Evolutionary conservation across 1,140 invertebrate genomes (phyloP).

Genomic region (Drosophila azteca): DNA sequence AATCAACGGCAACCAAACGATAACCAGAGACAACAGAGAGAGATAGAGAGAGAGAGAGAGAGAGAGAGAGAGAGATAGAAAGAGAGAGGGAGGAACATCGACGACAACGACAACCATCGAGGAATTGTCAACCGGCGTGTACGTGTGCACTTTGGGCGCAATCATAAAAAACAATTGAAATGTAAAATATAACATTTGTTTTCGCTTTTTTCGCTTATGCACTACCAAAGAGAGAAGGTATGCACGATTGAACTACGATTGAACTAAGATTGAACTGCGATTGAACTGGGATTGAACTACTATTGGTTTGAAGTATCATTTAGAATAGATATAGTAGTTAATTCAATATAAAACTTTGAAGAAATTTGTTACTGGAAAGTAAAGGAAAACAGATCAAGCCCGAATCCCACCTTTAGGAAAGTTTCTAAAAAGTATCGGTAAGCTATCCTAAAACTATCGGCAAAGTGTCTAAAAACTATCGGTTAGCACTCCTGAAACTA

Average conservation of each 20-base stretch:
- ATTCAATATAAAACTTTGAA: not conserved
- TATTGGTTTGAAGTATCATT: not conserved
- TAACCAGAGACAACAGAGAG: not conserved
- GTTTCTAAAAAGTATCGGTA: too few relatives aligned
- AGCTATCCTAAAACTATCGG: too few relatives aligned
- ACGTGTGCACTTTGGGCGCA: slow-evolving; percentile 78
- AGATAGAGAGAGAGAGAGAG: too few relatives aligned
- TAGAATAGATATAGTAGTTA: not conserved
- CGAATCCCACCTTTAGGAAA: too few relatives aligned
- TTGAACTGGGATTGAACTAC: too few relatives aligned
- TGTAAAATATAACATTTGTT: slow-evolving; percentile 81
- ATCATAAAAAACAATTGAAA: slow-evolving; percentile 83
- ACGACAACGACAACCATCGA: slow-evolving; percentile 34
- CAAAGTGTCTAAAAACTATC: too few relatives aligned
- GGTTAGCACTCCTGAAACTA: too few relatives aligned
- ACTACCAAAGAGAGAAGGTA: not conserved
- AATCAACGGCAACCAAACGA: slow-evolving; percentile 34
- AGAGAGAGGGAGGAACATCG: not conserved
- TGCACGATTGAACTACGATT: not conserved
- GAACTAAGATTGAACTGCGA: too few relatives aligned
- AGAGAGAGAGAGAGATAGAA: too few relatives aligned
- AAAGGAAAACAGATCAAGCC: too few relatives aligned
- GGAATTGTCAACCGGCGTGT: slow-evolving; percentile 45
- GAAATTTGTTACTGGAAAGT: too few relatives aligned
- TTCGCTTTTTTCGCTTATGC: slow-evolving; percentile 32